Conservation (phyloP, 2,888 invertebrate genomes). For the Pharmacophagus antenor region DNA sequence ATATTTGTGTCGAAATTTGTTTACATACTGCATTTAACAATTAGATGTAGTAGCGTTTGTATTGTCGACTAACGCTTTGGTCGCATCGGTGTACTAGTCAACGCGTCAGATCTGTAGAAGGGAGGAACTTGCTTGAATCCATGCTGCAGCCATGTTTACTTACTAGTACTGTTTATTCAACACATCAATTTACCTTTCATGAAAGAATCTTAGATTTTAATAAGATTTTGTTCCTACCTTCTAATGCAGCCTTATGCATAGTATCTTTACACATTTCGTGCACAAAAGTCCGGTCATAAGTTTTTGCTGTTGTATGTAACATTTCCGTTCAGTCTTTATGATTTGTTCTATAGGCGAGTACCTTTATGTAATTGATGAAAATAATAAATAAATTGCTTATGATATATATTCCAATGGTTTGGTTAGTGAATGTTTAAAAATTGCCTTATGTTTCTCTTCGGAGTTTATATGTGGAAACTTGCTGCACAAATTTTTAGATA, state of each 20-base stretch:
- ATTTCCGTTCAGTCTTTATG: not conserved
- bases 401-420: conserved; percentile 8
- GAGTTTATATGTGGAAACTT: not conserved
- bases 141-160: not conserved
- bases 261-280: conserved; percentile 16
- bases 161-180: not conserved
- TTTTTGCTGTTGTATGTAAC: conserved; percentile 4
- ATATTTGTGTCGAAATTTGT: conserved; percentile 11
- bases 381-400: conserved; percentile 8
- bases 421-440: conserved; percentile 9
- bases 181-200: not conserved
- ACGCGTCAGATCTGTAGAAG: conserved; percentile 15
- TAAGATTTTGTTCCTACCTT: conserved; percentile 24
- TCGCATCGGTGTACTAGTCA: conserved; percentile 22
- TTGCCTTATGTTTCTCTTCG: not conserved
- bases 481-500: not conserved
- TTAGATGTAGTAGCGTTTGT: conserved; percentile 12
- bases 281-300: conserved; percentile 15
- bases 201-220: conserved; percentile 12
- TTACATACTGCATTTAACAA: conserved; percentile 24
- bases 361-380: not conserved
- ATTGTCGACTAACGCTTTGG: conserved; percentile 11
- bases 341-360: not conserved
- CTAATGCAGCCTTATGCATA: conserved; percentile 11
- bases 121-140: conserved; percentile 17